These are phyloP conservation scores for Orthonyx spaldingii DNA, from an alignment of 2,113 vertebrate genomes.

Conservation along the genomic window DNA sequence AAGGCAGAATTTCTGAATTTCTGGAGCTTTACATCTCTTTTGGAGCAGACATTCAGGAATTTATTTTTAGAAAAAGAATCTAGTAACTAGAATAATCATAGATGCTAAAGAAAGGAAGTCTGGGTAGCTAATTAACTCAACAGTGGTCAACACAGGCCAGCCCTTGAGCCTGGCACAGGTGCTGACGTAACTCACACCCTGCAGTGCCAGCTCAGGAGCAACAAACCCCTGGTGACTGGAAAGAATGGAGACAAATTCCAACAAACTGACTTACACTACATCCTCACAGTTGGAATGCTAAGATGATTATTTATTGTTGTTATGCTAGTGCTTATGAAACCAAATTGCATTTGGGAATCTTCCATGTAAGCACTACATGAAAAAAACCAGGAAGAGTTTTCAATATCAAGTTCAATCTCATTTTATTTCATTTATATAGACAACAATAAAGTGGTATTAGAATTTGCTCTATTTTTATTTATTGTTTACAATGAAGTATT, in stretches of 20 bases:
- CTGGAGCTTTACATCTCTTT: neutral
- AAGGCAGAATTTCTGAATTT: neutral
- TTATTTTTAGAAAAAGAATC: neutral
- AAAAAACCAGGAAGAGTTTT: neutral
- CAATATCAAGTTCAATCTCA: neutral
- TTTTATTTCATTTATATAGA: neutral
- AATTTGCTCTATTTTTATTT: neutral
- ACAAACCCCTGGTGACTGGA: neutral
- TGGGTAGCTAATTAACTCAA: neutral
- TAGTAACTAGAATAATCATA: neutral
- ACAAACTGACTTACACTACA: neutral
- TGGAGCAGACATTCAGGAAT: neutral
- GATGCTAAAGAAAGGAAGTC: neutral
- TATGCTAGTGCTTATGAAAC: neutral
- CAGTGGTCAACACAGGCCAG: neutral
- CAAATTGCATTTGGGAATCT: neutral
- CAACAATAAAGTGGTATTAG: neutral
- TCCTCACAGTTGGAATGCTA: neutral
- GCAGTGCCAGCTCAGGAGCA: neutral
- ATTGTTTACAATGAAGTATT: neutral
- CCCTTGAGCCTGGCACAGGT: neutral
- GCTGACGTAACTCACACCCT: neutral
- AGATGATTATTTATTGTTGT: neutral
- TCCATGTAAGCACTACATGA: neutral
- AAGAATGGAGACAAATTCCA: neutral